Evolutionary conservation across 2,113 vertebrate species (phyloP), one percentile per base, ranked within the genome.

Genomic region (Perccottus glenii): DNA sequence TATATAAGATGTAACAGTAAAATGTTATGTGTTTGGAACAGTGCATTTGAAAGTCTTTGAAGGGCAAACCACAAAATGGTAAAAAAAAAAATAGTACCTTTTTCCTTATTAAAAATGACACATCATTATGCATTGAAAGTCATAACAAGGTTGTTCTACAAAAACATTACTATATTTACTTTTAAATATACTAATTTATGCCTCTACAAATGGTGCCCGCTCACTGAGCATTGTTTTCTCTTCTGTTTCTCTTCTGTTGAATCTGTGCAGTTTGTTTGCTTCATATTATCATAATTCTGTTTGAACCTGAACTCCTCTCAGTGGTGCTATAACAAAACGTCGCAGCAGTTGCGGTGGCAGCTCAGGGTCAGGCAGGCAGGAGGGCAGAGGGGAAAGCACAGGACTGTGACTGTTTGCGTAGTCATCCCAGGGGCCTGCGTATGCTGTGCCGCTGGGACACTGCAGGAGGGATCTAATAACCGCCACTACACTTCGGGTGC

Each of bases 401-500:
- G 44, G 85, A 87, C 80, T 81, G 77, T 90, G 85, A 90, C 88
- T 77, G 80, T 87, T 86, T 83, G 87, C 76, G 48, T 69, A 16
- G 52, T 68, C 46, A 72, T 89, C 84, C 84, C 83, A 67, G 55
- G 64, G 79, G 85, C 77, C 77, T 36, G 48, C 19, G 52, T 70
- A 75, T 68, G 73, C 70, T 67, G 70, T 76, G 70, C 73, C 78
- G 59, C 72, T 5, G 44, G 73, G 80, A 78, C 64, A 66, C 78
- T 71, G 51, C 80, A 66, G 85, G 70, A 69, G 84, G 86, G 85
- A 85, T 85, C 88, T 88, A 92, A 92, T 91, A 85, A 86, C 80
- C 75, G 74, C 83, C 84, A 92, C 91, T 89, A 90, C 67, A 78
- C 89, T 92, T 72, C 82, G 86, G 89, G 91, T 89, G 85, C 80